Conservation (phyloP, 2,113 vertebrate genomes). For the Neomonachus schauinslandi region DNA sequence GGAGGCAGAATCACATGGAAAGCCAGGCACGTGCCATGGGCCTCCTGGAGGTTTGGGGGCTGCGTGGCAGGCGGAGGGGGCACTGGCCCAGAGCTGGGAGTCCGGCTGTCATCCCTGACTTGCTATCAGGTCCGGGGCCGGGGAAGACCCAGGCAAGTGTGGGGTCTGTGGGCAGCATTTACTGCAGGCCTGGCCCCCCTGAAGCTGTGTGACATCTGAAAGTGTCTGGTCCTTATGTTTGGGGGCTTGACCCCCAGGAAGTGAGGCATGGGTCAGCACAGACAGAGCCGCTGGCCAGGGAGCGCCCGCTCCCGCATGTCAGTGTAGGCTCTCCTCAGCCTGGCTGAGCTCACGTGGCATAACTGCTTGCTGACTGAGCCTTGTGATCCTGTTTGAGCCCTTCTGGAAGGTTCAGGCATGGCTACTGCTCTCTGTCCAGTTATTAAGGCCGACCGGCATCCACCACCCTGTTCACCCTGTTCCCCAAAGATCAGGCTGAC, state of each 20-base stretch:
- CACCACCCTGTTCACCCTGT: fast-evolving
- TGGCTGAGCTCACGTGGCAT: fast-evolving
- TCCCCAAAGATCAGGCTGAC: neutral
- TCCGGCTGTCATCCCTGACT: neutral
- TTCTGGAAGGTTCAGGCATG: neutral
- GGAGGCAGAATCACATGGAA: fast-evolving
- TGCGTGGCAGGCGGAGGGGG: neutral
- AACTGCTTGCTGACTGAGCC: neutral
- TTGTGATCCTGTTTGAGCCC: neutral
- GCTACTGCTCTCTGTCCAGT: neutral
- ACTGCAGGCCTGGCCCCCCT: neutral
- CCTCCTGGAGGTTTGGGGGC: neutral
- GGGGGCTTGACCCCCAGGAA: neutral
- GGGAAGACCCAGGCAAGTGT: too few relatives aligned
- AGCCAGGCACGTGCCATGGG: too few relatives aligned
- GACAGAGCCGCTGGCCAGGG: neutral
- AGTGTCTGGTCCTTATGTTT: fast-evolving
- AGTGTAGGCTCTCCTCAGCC: fast-evolving
- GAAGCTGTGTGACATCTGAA: neutral
- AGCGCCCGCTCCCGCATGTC: fast-evolving
- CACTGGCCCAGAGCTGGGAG: fast-evolving
- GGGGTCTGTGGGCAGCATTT: fast-evolving
- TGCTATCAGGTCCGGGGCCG: neutral
- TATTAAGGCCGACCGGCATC: neutral
- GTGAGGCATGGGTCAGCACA: fast-evolving